Evolutionary conservation across 2,797 vertebrate species (phyloP).

Genomic region (Remorina albescens): DNA sequence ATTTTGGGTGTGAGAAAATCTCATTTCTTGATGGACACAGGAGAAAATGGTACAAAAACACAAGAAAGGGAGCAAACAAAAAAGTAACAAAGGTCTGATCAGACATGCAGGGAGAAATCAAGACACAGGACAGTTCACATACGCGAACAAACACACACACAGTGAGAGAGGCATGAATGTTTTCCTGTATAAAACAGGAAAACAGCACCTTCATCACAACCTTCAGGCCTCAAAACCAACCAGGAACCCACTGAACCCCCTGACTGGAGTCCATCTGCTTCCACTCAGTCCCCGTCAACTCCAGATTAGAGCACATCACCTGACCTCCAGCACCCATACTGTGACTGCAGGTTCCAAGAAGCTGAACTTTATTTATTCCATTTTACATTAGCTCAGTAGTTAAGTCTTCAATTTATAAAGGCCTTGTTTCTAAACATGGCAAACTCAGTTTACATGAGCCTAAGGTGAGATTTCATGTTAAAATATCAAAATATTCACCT

Average conservation of each 20-base stretch:
- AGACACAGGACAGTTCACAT: conserved; percentile 59
- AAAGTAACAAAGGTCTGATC: conserved; percentile 73
- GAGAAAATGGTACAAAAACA: conserved; percentile 57
- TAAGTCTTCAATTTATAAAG: neutral
- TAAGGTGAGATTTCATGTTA: too few relatives aligned
- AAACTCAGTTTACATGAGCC: too few relatives aligned
- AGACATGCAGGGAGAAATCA: conserved; percentile 73
- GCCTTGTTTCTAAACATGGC: neutral
- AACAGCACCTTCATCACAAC: too few relatives aligned
- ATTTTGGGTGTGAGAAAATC: conserved; percentile 72
- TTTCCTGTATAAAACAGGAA: too few relatives aligned
- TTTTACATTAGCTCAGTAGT: neutral
- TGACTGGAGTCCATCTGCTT: too few relatives aligned
- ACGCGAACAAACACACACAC: conserved; percentile 22
- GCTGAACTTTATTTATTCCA: neutral
- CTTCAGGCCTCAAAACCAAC: too few relatives aligned
- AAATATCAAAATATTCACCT: too few relatives aligned
- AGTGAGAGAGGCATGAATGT: too few relatives aligned
- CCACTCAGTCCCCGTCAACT: neutral
- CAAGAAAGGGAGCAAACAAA: conserved; percentile 59
- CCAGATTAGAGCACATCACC: neutral
- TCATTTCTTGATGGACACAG: conserved; percentile 68
- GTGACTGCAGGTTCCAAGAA: neutral
- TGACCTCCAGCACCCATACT: neutral
- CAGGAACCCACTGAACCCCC: too few relatives aligned